Base-by-base conservation (phyloP, 2,888 invertebrate genomes). In the Boloria euphrosyne region DNA sequence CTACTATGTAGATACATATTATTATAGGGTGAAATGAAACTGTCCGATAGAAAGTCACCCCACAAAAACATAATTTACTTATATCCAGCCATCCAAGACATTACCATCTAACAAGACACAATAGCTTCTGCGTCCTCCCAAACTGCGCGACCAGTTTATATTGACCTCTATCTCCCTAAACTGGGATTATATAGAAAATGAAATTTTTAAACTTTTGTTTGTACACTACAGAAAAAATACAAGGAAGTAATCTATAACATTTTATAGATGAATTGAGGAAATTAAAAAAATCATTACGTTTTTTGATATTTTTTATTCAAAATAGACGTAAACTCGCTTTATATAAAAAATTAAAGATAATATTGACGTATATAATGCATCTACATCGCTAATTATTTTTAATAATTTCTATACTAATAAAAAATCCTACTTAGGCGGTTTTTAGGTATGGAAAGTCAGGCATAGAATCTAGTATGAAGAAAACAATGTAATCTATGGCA, bases 91-190 rank as follows among this genome's bases (percentile, higher is more conserved):
- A 85, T 84, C 86, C 85, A 89, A 89, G 91, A 90, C 90, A 90
- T 90, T 89, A 86, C 82, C 79, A 78, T 81, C 85, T 90, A 90
- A 90, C 90, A 91, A 92, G 91, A 90, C 86, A 89, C 91, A 90
- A 90, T 88, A 86, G 89, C 83, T 84, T 84, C 78, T 60, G 83
- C 82, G 80, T 77, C 85, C 86, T 80, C 90, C 89, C 84, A 80
- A 76, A 80, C 46, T 72, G 69, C 71, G 68, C 52, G 61, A 71
- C 89, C 84, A 87, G 38, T 68, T 50, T 75, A 74, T 66, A 22
- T 44, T 70, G 85, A 80, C 68, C 87, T 69, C 64, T 53, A 65
- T 62, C 74, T 76, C 69, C 75, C 69, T 62, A 65, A 52, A 60
- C 22, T 51, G 52, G 16, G 27, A 38, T 51, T 65, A 58, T 58